A percentile compares a stretch with the other conserved stretches of the same genome.
phyloP scores from a whole-genome alignment of 2,888 invertebrate species.

The Sympetrum striolatum region DNA sequence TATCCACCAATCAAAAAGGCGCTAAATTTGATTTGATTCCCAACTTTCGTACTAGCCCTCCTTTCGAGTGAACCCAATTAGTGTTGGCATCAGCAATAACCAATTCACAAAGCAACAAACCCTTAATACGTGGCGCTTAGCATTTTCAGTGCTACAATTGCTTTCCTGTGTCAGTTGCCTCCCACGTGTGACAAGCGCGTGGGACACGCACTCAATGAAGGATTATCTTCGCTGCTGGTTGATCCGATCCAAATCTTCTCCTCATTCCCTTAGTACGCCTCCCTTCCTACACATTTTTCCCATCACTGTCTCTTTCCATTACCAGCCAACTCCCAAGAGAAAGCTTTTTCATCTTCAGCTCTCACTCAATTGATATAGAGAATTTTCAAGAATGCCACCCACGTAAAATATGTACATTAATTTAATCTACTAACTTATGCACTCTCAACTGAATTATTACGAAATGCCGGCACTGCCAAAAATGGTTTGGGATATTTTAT shows the following conservation, averaged over 20 bases:
- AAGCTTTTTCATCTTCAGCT: no score
- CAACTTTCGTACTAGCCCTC: neutral
- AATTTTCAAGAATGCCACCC: no score
- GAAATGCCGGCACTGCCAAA: no score
- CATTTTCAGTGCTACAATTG: neutral
- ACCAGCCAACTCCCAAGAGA: neutral
- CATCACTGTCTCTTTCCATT: neutral
- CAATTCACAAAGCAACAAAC: neutral
- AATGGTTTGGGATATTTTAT: no score
- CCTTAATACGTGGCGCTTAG: neutral
- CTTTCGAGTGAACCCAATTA: neutral
- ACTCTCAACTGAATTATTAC: no score
- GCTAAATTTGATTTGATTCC: no score
- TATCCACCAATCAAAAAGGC: no score
- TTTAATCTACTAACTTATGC: no score
- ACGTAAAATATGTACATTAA: no score
- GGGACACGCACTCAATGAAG: neutral
- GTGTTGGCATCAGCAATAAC: neutral
- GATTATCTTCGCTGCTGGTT: neutral
- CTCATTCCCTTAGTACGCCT: neutral
- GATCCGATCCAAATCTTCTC: neutral
- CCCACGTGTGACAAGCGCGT: neutral
- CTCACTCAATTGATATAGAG: no score
- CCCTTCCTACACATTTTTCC: neutral
- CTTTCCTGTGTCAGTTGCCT: neutral